Conservation (phyloP, 2,888 invertebrate genomes). For the Carterocephalus palaemon region DNA sequence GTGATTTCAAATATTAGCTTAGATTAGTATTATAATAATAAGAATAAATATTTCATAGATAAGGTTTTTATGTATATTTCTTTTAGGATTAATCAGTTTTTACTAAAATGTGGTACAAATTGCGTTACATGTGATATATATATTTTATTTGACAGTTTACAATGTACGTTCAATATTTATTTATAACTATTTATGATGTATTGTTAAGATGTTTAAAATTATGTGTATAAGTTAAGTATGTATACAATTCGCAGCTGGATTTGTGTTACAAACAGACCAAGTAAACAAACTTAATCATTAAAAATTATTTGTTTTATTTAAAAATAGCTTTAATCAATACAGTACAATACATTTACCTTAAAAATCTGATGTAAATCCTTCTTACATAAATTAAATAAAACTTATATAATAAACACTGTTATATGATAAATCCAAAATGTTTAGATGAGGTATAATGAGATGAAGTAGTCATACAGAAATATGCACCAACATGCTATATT, state of each 20-base stretch:
- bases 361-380: constrained; percentile 48
- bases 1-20: constrained; percentile 43
- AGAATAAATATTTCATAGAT: constrained; percentile 26
- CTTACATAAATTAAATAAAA: constrained; percentile 51
- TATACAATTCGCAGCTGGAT: constrained; percentile 19
- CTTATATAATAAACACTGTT: constrained; percentile 42
- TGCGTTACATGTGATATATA: constrained; percentile 56
- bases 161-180: constrained; percentile 34
- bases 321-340: not conserved
- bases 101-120: constrained; percentile 53
- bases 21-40: constrained; percentile 20
- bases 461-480: too few species aligned
- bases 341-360: constrained; percentile 40
- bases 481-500: too few species aligned
- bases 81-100: constrained; percentile 3
- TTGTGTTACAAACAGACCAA: constrained; percentile 25
- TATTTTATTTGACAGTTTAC: constrained; percentile 44
- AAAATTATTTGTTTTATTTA: constrained; percentile 14
- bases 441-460: too few species aligned
- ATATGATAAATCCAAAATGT: too few species aligned
- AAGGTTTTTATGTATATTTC: constrained; percentile 18
- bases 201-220: constrained; percentile 29
- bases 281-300: constrained; percentile 3
- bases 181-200: constrained; percentile 32
- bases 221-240: constrained; percentile 27